Percentiles rank a stretch among this genome's conserved stretches.
Conservation (phyloP, 2,113 vertebrate species). For the Bujurquina vittata region DNA sequence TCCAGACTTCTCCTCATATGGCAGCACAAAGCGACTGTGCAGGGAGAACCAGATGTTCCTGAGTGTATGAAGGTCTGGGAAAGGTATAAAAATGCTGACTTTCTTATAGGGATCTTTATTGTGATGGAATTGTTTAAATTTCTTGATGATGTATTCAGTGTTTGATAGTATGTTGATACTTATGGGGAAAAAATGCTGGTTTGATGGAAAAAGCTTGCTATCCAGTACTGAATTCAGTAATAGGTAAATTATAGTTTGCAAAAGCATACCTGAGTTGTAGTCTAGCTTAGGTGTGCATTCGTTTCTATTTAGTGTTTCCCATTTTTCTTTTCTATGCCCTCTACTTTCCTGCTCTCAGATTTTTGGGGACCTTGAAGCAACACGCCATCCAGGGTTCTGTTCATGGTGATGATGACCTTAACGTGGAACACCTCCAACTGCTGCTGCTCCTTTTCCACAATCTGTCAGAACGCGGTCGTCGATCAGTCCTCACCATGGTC, state of each 20-base stretch:
- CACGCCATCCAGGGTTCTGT: constrained; percentile 88
- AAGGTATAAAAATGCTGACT: constrained; percentile 81
- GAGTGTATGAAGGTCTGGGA: constrained; percentile 99
- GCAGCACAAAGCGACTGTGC: constrained; percentile 92
- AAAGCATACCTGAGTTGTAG: neutral
- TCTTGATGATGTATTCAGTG: fast-evolving
- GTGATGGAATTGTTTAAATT: neutral
- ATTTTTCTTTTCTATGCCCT: neutral
- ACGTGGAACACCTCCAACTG: constrained; percentile 95
- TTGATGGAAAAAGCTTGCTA: neutral
- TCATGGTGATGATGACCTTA: constrained; percentile 92
- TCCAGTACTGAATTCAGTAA: neutral
- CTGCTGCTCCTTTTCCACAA: constrained; percentile 98
- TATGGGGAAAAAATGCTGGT: neutral
- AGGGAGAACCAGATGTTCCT: constrained; percentile 93
- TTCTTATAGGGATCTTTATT: neutral
- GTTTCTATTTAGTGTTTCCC: neutral
- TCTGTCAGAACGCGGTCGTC: constrained; percentile 89
- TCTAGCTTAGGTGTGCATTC: neutral
- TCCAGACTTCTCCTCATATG: constrained; percentile 94
- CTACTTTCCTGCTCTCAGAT: constrained; percentile 76
- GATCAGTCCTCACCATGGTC: constrained; percentile 84
- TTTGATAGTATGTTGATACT: neutral
- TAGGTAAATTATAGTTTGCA: neutral
- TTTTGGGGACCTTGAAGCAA: constrained; percentile 93